A percentile compares a stretch with the other conserved stretches of the same genome.
Conservation (phyloP, 2,888 invertebrate genomes). For the Sminthurides aquaticus region DNA sequence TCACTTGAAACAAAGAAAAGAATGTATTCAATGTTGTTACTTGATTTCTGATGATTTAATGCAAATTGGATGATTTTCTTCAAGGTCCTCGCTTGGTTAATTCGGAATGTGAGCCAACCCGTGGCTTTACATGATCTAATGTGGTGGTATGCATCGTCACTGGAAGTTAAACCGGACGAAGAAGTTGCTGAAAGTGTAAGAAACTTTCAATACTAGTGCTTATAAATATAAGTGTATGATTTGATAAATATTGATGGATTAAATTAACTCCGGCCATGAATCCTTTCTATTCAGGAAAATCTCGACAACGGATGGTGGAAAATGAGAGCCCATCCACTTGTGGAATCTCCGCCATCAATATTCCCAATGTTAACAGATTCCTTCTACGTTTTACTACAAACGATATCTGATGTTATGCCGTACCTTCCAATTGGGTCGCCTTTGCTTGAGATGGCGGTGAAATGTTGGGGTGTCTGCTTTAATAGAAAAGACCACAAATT, state of each 20-base stretch:
- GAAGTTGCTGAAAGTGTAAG: slow-evolving; percentile 47
- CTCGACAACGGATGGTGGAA: slow-evolving; percentile 43
- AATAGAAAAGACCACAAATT: slow-evolving; percentile 83
- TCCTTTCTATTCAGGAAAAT: slow-evolving; percentile 44
- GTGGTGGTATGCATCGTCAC: slow-evolving; percentile 90
- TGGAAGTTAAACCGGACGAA: slow-evolving; percentile 49
- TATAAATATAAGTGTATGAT: no score
- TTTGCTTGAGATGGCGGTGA: slow-evolving; percentile 80
- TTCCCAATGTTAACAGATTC: slow-evolving; percentile 55
- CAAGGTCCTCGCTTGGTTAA: slow-evolving; percentile 85
- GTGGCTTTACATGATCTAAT: slow-evolving; percentile 86
- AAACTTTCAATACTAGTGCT: background rate
- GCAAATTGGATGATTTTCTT: slow-evolving; percentile 17
- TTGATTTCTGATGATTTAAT: background rate
- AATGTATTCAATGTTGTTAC: no score
- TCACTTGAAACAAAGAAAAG: background rate
- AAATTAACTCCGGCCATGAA: slow-evolving; percentile 24
- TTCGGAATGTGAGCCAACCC: slow-evolving; percentile 83
- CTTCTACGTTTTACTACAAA: slow-evolving; percentile 79
- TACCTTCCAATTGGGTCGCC: slow-evolving; percentile 78
- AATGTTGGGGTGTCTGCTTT: slow-evolving; percentile 88
- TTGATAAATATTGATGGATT: no score
- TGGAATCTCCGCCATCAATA: slow-evolving; percentile 40
- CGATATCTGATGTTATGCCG: slow-evolving; percentile 85
- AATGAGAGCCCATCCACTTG: slow-evolving; percentile 39